Percentiles rank a stretch among this genome's conserved stretches.
phyloP scores from a whole-genome alignment of 1,140 invertebrate genomes.

The Drosophila novamexicana region DNA sequence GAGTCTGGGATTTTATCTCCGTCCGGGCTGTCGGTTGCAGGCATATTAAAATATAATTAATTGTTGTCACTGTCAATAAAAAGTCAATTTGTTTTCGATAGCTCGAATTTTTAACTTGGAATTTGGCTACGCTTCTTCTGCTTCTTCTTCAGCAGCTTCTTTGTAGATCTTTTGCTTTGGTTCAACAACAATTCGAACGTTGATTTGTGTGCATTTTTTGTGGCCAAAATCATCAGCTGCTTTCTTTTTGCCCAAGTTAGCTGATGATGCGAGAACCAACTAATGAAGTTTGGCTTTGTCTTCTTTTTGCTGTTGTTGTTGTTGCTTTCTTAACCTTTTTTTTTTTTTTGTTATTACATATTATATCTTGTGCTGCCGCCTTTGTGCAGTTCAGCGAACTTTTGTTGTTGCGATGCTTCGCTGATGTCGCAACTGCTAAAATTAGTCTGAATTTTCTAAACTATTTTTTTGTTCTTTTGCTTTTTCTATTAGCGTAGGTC shows the following conservation, averaged over 20 bases:
- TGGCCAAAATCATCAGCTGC: slow-evolving; percentile 46
- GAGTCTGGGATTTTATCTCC: background rate
- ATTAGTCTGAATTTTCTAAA: slow-evolving; percentile 63
- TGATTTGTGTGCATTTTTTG: slow-evolving; percentile 82
- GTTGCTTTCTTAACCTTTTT: slow-evolving; percentile 40
- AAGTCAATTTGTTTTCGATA: slow-evolving; percentile 71
- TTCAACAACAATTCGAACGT: slow-evolving; percentile 63
- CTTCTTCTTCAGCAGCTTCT: slow-evolving; percentile 5
- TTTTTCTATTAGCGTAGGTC: slow-evolving; percentile 69
- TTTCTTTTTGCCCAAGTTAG: slow-evolving; percentile 54
- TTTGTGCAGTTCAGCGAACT: slow-evolving; percentile 81
- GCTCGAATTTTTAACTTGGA: slow-evolving; percentile 43
- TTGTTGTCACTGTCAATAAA: slow-evolving; percentile 82
- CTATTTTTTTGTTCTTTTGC: slow-evolving; percentile 17
- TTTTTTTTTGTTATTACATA: slow-evolving; percentile 69
- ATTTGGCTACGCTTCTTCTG: slow-evolving; percentile 42
- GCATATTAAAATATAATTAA: slow-evolving; percentile 83
- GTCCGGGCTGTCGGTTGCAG: slow-evolving; percentile 19
- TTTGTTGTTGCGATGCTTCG: slow-evolving; percentile 72
- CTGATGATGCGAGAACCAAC: slow-evolving; percentile 53
- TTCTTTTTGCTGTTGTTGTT: slow-evolving; percentile 40
- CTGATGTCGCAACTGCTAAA: slow-evolving; percentile 79
- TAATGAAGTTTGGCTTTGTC: slow-evolving; percentile 62
- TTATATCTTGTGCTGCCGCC: slow-evolving; percentile 51
- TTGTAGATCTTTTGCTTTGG: slow-evolving; percentile 43